Percentiles rank a stretch among this genome's conserved stretches.
phyloP scores from a whole-genome alignment of 2,797 vertebrate genomes.

The Lutjanus campechanus region DNA sequence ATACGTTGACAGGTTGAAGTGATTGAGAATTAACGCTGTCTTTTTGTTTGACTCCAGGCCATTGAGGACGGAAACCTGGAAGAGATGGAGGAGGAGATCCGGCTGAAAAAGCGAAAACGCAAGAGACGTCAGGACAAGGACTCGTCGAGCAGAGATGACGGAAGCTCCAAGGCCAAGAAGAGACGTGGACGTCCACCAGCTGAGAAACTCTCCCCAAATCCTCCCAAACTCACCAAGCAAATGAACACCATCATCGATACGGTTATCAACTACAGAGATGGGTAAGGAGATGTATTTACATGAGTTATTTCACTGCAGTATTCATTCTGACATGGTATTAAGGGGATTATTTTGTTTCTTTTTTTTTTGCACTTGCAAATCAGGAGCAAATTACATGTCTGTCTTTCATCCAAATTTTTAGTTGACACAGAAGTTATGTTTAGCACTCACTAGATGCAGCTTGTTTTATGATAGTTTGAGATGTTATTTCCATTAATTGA shows the following conservation, averaged over 20 bases:
- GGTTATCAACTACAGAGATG: constrained; percentile 98
- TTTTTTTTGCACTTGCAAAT: neutral
- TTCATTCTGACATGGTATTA: neutral
- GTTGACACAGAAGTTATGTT: neutral
- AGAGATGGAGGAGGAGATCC: constrained; percentile 98
- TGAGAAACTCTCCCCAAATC: constrained; percentile 96
- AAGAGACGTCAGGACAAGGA: constrained; percentile 95
- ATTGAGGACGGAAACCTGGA: constrained; percentile 98
- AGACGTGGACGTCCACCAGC: constrained; percentile 95
- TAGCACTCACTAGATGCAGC: too few species aligned
- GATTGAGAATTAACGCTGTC: neutral
- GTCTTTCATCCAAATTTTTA: neutral
- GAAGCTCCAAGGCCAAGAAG: constrained; percentile 92
- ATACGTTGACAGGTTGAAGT: neutral
- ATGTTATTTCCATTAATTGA: neutral
- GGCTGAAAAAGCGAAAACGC: constrained; percentile 96
- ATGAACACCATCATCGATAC: constrained; percentile 98
- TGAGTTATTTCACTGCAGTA: neutral
- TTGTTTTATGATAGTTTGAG: neutral
- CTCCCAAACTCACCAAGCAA: constrained; percentile 95
- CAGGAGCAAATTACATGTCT: neutral
- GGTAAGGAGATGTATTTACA: constrained; percentile 79
- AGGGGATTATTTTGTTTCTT: too few species aligned
- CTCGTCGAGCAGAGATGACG: constrained; percentile 89
- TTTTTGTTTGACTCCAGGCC: constrained; percentile 82